Evolutionary conservation across 2,797 vertebrate genomes (phyloP).

Genomic region (Leptatherina wallacei): DNA sequence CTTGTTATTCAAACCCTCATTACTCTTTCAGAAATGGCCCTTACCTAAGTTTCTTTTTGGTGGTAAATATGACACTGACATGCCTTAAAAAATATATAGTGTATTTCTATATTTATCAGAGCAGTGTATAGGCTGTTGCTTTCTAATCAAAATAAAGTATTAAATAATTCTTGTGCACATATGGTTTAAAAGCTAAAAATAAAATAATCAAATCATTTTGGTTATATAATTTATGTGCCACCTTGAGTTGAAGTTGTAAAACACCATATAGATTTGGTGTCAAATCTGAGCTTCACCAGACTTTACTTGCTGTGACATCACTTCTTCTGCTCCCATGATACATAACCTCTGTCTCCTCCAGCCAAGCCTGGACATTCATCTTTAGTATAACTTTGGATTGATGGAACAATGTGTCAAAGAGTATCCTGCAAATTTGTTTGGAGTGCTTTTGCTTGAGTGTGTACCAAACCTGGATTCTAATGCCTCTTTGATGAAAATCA

Average conservation of each 20-base stretch:
- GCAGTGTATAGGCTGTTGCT: no score
- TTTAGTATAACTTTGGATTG: not conserved
- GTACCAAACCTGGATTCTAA: not conserved
- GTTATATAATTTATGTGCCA: not conserved
- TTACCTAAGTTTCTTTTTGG: not conserved
- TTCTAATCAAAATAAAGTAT: no score
- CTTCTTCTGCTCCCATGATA: slow-evolving; percentile 16
- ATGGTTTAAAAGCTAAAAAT: not conserved
- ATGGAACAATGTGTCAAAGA: not conserved
- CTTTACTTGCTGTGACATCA: slow-evolving; percentile 29
- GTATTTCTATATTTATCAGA: no score
- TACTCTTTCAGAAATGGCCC: not conserved
- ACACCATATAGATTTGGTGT: not conserved
- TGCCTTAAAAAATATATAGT: no score
- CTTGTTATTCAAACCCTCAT: not conserved
- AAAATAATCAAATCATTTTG: not conserved
- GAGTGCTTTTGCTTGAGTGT: not conserved
- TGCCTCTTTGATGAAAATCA: slow-evolving; percentile 8
- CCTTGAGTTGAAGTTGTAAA: not conserved
- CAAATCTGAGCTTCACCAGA: not conserved
- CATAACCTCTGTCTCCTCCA: not conserved
- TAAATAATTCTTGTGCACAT: no score
- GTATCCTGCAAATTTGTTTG: not conserved
- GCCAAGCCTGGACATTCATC: not conserved
- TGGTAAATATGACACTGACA: not conserved